Evolutionary conservation across 1,140 invertebrate genomes (phyloP).

Genomic region (Aphis gossypii): DNA sequence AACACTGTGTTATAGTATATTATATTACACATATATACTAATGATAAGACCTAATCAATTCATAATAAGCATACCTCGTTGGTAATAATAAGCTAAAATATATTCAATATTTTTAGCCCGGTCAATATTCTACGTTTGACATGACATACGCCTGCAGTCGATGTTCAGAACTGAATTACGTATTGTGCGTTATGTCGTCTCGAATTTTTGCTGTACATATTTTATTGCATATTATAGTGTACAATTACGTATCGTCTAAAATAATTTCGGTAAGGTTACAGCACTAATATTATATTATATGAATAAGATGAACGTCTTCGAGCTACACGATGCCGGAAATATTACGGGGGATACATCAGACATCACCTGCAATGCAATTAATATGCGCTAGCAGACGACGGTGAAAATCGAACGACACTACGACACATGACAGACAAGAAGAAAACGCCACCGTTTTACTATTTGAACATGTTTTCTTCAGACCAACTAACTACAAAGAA

Average conservation of each 20-base stretch:
- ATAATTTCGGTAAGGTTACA: not conserved
- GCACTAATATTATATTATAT: too few relatives aligned
- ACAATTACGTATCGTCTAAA: not conserved
- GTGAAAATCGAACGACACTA: not conserved
- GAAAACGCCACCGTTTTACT: not conserved
- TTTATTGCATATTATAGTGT: not conserved
- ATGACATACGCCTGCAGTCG: not conserved
- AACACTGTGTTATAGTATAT: not conserved
- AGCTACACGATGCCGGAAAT: too few relatives aligned
- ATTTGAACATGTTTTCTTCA: not conserved
- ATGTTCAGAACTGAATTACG: not conserved
- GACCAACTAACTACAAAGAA: not conserved
- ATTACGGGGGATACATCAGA: too few relatives aligned
- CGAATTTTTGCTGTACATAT: not conserved
- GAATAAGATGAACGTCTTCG: too few relatives aligned
- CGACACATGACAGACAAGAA: too few relatives aligned
- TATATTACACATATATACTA: not conserved
- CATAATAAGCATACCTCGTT: not conserved
- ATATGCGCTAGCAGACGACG: not conserved
- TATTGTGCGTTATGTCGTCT: not conserved
- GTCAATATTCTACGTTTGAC: too few relatives aligned
- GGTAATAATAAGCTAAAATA: not conserved
- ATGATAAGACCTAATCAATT: not conserved
- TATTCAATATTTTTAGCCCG: too few relatives aligned
- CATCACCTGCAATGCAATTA: too few relatives aligned